Conservation (phyloP, 2,888 invertebrate genomes). For the Metellina segmentata region DNA sequence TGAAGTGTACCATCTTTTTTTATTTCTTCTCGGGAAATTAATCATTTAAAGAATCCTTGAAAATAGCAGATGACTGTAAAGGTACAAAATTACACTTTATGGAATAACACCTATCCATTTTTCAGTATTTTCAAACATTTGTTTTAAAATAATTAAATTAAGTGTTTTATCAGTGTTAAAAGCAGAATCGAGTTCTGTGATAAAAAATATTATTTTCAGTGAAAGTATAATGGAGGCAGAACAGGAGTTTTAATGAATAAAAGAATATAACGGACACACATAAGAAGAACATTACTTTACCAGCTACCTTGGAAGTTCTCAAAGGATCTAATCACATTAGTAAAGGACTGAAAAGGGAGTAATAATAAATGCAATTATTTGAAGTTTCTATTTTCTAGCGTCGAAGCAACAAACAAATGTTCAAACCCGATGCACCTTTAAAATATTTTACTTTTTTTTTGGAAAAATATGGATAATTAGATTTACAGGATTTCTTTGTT, state of each 20-base stretch:
- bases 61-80: too few species aligned
- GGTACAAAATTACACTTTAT: too few species aligned
- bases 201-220: neutral
- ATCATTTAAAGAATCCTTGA: too few species aligned
- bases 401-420: neutral
- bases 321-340: neutral
- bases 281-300: neutral
- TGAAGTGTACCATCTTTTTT: too few species aligned
- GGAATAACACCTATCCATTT: too few species aligned
- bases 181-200: neutral
- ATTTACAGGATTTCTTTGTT: neutral
- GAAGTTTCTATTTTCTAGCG: neutral
- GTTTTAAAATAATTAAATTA: neutral
- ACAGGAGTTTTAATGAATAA: neutral
- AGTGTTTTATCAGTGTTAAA: neutral
- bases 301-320: neutral
- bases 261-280: neutral
- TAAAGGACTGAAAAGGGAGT: neutral
- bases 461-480: neutral
- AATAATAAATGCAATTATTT: conserved; percentile 1
- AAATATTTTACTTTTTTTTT: neutral
- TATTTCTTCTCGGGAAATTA: too few species aligned
- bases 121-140: neutral
- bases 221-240: neutral
- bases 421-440: neutral